Percentiles rank a stretch among this genome's conserved stretches.
These are phyloP conservation scores for Oreochromis spilurus DNA, from an alignment of 2,113 vertebrate species.

Conservation along the genomic window DNA sequence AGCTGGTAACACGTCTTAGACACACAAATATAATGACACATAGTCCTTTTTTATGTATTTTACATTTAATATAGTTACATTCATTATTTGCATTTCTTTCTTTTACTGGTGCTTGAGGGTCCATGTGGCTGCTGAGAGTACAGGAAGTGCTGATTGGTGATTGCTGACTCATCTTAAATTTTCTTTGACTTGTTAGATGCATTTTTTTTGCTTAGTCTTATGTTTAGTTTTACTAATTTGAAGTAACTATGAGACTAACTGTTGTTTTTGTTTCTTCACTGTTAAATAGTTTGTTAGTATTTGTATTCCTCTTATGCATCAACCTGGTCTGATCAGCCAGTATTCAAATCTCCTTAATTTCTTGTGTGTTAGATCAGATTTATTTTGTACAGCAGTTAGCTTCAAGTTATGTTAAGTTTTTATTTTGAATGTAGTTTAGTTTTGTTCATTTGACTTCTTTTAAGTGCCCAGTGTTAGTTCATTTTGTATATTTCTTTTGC, in stretches of 20 bases:
- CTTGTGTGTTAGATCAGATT: not conserved
- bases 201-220: rapidly evolving
- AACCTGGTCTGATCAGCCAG: not conserved
- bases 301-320: not conserved
- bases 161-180: not conserved
- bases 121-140: not conserved
- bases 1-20: not conserved
- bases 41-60: not conserved
- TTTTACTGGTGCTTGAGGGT: not conserved
- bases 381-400: not conserved
- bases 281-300: not conserved
- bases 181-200: not conserved
- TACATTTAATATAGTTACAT: not conserved
- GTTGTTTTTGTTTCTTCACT: not conserved
- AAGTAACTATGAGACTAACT: not conserved
- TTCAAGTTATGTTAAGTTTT: not conserved
- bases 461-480: rapidly evolving
- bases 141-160: rapidly evolving
- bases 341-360: not conserved
- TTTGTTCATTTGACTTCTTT: not conserved
- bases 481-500: not conserved
- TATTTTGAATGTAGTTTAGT: not conserved
- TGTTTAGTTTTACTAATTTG: not conserved
- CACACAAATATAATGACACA: not conserved
- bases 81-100: not conserved